These are phyloP conservation scores for Archegozetes longisetosus DNA, from an alignment of 1,140 invertebrate genomes.

Conservation along the genomic window DNA sequence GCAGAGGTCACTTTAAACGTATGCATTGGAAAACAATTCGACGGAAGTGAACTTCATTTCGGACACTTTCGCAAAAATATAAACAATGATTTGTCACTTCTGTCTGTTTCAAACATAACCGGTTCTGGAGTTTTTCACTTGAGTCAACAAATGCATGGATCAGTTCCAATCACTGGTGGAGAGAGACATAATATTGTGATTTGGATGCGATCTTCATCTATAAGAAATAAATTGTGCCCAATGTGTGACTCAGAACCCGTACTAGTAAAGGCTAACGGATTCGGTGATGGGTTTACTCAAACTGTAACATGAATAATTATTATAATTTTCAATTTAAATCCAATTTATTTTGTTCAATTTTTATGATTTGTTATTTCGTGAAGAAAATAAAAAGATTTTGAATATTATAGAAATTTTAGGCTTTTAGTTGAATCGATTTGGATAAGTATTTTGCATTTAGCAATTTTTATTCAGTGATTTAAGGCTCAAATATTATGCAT, in stretches of 20 bases:
- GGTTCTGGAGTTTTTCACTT: slow-evolving; percentile 29
- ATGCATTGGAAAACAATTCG: slow-evolving; percentile 26
- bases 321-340: too few relatives aligned
- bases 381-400: too few relatives aligned
- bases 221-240: slow-evolving; percentile 31
- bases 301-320: too few relatives aligned
- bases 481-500: too few relatives aligned
- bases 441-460: too few relatives aligned
- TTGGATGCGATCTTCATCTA: slow-evolving; percentile 31
- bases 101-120: slow-evolving; percentile 22
- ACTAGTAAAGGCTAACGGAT: slow-evolving; percentile 24
- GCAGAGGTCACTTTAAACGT: slow-evolving; percentile 34
- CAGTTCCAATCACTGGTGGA: slow-evolving; percentile 27
- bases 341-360: too few relatives aligned
- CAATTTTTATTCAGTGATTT: too few relatives aligned
- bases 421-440: too few relatives aligned
- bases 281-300: slow-evolving; percentile 32
- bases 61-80: slow-evolving; percentile 24
- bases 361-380: too few relatives aligned
- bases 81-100: slow-evolving; percentile 11
- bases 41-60: slow-evolving; percentile 31
- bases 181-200: slow-evolving; percentile 32
- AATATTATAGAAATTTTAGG: too few relatives aligned
- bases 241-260: slow-evolving; percentile 30
- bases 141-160: slow-evolving; percentile 32